Evolutionary conservation across 2,888 invertebrate genomes (phyloP).

Genomic region (Macrophya alboannulata): DNA sequence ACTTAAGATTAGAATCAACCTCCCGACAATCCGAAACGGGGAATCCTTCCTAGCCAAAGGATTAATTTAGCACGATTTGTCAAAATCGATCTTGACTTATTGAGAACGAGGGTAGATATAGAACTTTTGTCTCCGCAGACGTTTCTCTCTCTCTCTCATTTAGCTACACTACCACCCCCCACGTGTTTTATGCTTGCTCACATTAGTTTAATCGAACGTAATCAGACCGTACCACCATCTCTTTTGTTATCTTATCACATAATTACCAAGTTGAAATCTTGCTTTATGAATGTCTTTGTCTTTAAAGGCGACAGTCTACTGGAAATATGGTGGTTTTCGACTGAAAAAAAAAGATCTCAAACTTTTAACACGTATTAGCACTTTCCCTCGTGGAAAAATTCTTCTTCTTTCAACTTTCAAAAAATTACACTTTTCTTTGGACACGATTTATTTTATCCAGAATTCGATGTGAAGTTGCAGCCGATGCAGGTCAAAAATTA

Average conservation of each 20-base stretch:
- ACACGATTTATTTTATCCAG: background rate
- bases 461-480: background rate
- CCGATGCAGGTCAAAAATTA: background rate
- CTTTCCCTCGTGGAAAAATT: background rate
- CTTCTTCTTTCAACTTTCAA: background rate
- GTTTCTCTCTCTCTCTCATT: constrained; percentile 3
- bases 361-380: background rate
- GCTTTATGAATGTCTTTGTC: background rate
- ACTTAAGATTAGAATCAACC: constrained; percentile 70
- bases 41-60: constrained; percentile 64
- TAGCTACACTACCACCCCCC: background rate
- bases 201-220: constrained; percentile 8
- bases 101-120: constrained; percentile 35
- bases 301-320: background rate
- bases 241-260: background rate
- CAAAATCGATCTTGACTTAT: constrained; percentile 53
- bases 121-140: constrained; percentile 18
- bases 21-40: constrained; percentile 64
- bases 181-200: constrained; percentile 7
- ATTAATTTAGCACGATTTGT: constrained; percentile 52
- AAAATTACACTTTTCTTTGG: background rate
- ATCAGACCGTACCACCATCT: background rate
- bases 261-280: background rate
- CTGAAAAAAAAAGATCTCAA: background rate
- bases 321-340: background rate